Conservation (phyloP, 2,113 vertebrate species). For the Hemibagrus wyckioides region DNA sequence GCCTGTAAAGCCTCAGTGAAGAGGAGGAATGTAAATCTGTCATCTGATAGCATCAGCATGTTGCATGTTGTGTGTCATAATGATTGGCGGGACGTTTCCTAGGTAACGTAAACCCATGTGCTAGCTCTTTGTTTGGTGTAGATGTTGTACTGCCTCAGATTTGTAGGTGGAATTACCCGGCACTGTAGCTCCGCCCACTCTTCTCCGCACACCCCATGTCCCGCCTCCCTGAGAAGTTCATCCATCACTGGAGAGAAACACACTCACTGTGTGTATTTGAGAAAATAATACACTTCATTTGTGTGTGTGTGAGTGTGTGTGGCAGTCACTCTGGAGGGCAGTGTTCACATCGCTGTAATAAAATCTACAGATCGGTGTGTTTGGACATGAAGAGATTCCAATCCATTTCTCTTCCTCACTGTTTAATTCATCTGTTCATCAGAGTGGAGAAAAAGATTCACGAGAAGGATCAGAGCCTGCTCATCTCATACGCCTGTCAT, state of each 20-base stretch:
- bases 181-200: too few relatives aligned
- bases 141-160: too few relatives aligned
- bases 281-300: too few relatives aligned
- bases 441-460: background rate
- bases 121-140: background rate
- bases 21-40: background rate
- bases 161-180: too few relatives aligned
- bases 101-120: background rate
- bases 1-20: background rate
- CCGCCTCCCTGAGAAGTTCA: too few relatives aligned
- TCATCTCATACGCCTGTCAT: background rate
- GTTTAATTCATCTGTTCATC: conserved; percentile 1
- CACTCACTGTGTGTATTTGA: too few relatives aligned
- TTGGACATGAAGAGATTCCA: background rate
- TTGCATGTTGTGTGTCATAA: background rate
- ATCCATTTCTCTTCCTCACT: background rate
- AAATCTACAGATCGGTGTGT: background rate
- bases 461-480: background rate
- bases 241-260: too few relatives aligned
- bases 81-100: background rate
- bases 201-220: too few relatives aligned
- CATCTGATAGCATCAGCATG: background rate
- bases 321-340: background rate
- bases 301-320: too few relatives aligned
- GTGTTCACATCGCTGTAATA: background rate